Percentiles rank a stretch among this genome's conserved stretches.
Conservation (phyloP, 2,113 vertebrate species). For the Gallinago undulata region DNA sequence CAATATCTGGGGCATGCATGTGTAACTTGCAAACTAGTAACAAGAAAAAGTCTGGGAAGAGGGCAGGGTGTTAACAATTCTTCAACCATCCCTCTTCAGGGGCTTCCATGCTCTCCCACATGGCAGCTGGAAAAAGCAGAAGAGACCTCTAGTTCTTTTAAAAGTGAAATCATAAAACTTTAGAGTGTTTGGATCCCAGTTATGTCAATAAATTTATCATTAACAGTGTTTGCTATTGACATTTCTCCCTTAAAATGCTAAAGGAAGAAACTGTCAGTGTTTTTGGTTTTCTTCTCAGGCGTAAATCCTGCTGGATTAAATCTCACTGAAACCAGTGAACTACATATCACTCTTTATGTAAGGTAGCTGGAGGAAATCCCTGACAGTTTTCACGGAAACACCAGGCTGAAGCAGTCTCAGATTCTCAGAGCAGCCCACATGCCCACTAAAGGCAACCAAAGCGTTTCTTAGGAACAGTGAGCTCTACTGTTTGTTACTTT, state of each 20-base stretch:
- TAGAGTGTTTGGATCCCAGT: neutral
- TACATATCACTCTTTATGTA: neutral
- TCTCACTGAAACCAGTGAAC: neutral
- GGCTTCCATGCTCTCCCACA: accelerated
- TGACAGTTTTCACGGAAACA: neutral
- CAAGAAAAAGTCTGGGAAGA: neutral
- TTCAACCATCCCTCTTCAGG: neutral
- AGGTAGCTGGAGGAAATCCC: neutral
- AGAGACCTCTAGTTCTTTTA: neutral
- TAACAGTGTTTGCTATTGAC: neutral
- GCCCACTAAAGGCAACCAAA: neutral
- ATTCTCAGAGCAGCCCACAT: neutral
- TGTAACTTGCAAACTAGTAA: neutral
- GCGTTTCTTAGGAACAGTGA: neutral
- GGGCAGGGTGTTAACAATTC: neutral
- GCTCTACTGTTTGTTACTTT: neutral
- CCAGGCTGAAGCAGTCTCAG: neutral
- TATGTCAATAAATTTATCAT: neutral
- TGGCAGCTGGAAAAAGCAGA: neutral
- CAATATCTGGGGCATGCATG: neutral
- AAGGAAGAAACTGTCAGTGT: neutral
- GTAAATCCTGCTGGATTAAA: neutral
- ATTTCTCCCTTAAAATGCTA: neutral
- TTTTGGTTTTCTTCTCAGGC: neutral
- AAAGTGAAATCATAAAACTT: neutral